Base-by-base conservation (phyloP, 1,140 invertebrate species). In the Pseudomyrmex flavicornis region DNA sequence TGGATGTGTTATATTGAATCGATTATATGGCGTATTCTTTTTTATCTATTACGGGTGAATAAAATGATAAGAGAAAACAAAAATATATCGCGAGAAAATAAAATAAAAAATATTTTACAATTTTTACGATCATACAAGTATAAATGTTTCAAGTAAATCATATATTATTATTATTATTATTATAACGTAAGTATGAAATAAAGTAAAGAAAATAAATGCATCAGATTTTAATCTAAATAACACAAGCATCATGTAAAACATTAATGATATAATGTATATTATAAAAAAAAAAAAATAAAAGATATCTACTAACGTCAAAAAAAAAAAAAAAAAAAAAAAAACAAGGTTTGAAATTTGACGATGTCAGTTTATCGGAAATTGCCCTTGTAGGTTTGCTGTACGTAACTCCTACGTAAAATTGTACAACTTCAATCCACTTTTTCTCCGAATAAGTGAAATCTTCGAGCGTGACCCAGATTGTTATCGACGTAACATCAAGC, bases 401-500 rank as follows among this genome's bases (percentile, higher is more conserved):
- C 44, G 17, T 17, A 79, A 77, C 65, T 70, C 61, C 44, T 59
- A 72, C 44, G 54, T 48, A 54, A 70, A 80, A 80, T 80, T 72
- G 76, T 80, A 58, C 58, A 80, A 80, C 66, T 80, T 80, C 76
- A 80, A 80, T 80, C 22, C 35, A 72, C 66, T 80, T 80, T 80
- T 80, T 80, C 35, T 35, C 70, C 66, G 44, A 80, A 54, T 76
- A 76, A 76, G 61, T 48, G 61, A 76, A 76, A 72, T 80, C 76
- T 61, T 80, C 44, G 44, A 59, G 66, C 54, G 66, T 80, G 76
- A 80, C 76, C 76, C 48, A 72, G 66, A 80, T 80, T 80, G 66
- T 58, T 80, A 80, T 80, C 69, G 76, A 72, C 76, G 76, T 80
- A 80, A 80, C 66, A 80, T 70, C 66, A 80, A 80, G 54, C 66